These are phyloP conservation scores for Kryptopterus vitreolus DNA, from an alignment of 2,797 vertebrate species.

Conservation along the genomic window DNA sequence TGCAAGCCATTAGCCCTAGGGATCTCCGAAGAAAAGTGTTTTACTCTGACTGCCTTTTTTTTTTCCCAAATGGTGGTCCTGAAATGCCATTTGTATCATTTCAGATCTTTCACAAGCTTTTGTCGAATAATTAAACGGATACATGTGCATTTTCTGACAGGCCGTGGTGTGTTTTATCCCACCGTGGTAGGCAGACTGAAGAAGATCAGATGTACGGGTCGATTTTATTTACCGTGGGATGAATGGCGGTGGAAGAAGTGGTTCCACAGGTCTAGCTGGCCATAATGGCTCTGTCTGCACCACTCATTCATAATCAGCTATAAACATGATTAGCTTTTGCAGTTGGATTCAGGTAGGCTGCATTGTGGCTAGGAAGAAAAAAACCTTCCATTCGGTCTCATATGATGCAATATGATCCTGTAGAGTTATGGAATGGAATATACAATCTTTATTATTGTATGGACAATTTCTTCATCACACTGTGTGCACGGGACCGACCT, in stretches of 20 bases:
- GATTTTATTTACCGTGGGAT: not conserved
- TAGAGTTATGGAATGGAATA: not conserved
- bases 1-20: constrained; percentile 4
- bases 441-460: too few relatives aligned
- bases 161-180: not conserved
- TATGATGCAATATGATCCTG: too few relatives aligned
- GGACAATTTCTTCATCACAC: too few relatives aligned
- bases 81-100: not conserved
- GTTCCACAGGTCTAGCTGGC: constrained; percentile 21
- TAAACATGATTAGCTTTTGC: not conserved
- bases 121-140: not conserved
- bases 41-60: not conserved
- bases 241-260: not conserved
- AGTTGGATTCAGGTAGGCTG: not conserved
- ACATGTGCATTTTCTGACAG: not conserved
- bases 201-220: constrained; percentile 1
- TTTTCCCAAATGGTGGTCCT: not conserved
- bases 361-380: not conserved
- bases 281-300: constrained; percentile 3
- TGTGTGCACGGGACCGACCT: too few relatives aligned
- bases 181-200: not conserved
- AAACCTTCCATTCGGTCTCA: not conserved
- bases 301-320: constrained; percentile 2
- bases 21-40: not conserved
- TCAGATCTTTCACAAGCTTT: not conserved